A percentile compares a stretch with the other conserved stretches of the same genome.
Conservation (phyloP, 2,797 vertebrate genomes). For the Rhabdophis nuchalis region DNA sequence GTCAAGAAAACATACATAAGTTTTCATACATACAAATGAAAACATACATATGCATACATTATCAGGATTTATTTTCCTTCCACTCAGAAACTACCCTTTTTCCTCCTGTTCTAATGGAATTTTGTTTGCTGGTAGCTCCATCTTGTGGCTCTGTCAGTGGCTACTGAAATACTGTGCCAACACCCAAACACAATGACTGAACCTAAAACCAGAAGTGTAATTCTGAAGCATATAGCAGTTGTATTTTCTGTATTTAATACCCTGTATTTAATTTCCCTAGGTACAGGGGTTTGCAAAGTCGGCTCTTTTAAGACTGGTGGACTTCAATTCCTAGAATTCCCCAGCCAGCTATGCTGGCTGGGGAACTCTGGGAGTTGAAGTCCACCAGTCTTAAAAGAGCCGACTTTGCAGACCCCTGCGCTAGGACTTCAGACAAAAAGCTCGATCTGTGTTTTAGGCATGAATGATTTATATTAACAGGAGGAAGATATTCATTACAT, state of each 20-base stretch:
- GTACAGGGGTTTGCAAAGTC: too few species aligned
- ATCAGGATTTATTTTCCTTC: background rate
- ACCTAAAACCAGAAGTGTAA: accelerated
- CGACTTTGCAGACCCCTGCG: too few species aligned
- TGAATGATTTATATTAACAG: background rate
- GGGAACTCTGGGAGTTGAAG: too few species aligned
- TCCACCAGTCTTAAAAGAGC: too few species aligned
- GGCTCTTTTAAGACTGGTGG: too few species aligned
- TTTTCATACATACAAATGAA: too few species aligned
- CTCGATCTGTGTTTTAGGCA: background rate
- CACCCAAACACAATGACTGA: background rate
- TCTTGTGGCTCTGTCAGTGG: background rate
- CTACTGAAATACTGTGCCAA: background rate
- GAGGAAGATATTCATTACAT: background rate
- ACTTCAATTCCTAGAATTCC: too few species aligned
- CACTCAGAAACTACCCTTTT: background rate
- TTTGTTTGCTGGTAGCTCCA: background rate
- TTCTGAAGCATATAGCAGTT: background rate
- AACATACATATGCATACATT: background rate
- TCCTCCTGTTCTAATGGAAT: background rate
- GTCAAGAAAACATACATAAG: background rate
- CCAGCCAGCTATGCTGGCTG: too few species aligned
- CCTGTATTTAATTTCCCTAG: background rate
- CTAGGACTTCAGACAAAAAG: background rate
- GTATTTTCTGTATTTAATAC: background rate